Percentiles rank a stretch among this genome's conserved stretches.
Evolutionary conservation across 2,113 vertebrate species (phyloP).

Genomic region (Antechinus stuartii): DNA sequence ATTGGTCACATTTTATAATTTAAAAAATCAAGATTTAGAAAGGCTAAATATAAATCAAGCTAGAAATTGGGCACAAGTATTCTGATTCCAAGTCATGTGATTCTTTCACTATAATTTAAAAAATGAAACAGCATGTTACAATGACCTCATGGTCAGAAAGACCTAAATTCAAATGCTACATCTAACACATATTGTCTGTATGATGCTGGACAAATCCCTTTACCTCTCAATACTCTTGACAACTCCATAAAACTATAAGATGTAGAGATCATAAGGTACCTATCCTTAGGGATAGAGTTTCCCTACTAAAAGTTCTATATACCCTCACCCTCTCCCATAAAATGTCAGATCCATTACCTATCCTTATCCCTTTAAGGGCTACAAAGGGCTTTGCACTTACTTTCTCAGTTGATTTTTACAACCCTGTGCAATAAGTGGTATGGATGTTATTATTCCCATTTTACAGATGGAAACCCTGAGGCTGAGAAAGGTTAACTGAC

Average conservation of each 20-base stretch:
- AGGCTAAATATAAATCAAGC: background rate
- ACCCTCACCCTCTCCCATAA: background rate
- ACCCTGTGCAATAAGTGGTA: background rate
- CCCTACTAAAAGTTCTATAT: background rate
- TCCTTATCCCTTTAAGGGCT: background rate
- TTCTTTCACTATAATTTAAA: no score
- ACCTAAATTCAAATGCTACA: background rate
- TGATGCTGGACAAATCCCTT: background rate
- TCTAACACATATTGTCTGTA: background rate
- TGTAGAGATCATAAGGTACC: background rate
- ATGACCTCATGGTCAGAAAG: background rate
- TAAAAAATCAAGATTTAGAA: background rate
- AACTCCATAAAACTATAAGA: background rate
- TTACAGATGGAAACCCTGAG: background rate
- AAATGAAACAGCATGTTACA: no score
- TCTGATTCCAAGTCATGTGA: background rate
- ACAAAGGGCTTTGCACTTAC: background rate
- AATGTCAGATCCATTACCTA: background rate
- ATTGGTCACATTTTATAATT: background rate
- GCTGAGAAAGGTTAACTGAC: background rate
- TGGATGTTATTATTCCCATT: background rate
- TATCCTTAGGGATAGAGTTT: background rate
- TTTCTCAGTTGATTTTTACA: background rate
- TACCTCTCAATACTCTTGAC: background rate
- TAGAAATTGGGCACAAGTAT: background rate